Percentiles rank a stretch among this genome's conserved stretches.
These are phyloP conservation scores for Verasper variegatus DNA, from an alignment of 2,113 vertebrate species.

Conservation along the genomic window DNA sequence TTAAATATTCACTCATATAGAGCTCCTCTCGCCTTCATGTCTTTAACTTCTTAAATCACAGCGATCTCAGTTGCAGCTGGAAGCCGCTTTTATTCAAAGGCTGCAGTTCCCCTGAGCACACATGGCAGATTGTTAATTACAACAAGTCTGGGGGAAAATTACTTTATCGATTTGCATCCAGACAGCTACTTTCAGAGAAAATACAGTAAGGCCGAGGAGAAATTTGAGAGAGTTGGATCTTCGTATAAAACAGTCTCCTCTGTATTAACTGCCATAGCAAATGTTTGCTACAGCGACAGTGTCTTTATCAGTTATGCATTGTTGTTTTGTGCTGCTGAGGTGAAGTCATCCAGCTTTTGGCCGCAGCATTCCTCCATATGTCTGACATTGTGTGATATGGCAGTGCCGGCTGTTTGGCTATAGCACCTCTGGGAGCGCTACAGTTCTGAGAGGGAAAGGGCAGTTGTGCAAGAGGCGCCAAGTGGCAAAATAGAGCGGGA, in stretches of 20 bases:
- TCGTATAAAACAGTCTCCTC: constrained; percentile 45
- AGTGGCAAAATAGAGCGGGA: constrained; percentile 42
- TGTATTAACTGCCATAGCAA: background rate
- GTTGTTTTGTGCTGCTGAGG: constrained; percentile 9
- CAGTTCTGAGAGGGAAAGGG: constrained; percentile 43
- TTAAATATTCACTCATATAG: constrained; percentile 36
- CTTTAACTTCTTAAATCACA: constrained; percentile 53
- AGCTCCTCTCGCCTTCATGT: constrained; percentile 28
- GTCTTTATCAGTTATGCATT: constrained; percentile 46
- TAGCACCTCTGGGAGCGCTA: constrained; percentile 41
- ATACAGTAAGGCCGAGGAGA: constrained; percentile 30
- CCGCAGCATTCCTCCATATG: constrained; percentile 33
- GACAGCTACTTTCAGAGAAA: constrained; percentile 42
- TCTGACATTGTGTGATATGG: constrained; percentile 36
- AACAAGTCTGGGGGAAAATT: constrained; percentile 73
- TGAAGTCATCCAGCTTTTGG: constrained; percentile 30
- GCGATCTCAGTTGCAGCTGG: constrained; percentile 58
- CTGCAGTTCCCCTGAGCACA: constrained; percentile 56
- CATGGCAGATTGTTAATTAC: constrained; percentile 79
- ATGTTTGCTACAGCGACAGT: constrained; percentile 30
- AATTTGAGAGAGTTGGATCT: constrained; percentile 37
- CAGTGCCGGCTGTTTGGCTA: constrained; percentile 28
- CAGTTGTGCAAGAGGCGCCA: constrained; percentile 28
- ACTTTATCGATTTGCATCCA: constrained; percentile 78
- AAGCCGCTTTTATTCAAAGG: constrained; percentile 69